Evolutionary conservation across 1,140 invertebrate genomes (phyloP).

Genomic region (Trachymyrmex cornetzi): DNA sequence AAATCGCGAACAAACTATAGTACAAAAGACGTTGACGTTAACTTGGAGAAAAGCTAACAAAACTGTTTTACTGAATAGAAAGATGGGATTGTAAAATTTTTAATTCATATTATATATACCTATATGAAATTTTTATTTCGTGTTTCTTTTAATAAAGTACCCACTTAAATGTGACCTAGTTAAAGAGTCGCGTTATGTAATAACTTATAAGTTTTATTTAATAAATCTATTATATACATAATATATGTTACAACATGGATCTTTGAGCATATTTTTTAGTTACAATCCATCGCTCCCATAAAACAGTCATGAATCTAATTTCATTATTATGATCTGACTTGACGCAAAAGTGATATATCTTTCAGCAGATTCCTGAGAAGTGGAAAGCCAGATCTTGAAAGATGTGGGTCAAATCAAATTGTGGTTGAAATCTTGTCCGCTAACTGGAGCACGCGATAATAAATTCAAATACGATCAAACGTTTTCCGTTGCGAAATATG

Average conservation of each 20-base stretch:
- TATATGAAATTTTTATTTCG: background rate
- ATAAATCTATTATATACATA: background rate
- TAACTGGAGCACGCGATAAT: constrained; percentile 27
- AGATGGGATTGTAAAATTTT: background rate
- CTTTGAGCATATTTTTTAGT: background rate
- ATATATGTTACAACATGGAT: background rate
- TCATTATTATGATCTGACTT: constrained; percentile 31
- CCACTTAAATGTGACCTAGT: background rate
- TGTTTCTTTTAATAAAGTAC: background rate
- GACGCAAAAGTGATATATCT: constrained; percentile 38
- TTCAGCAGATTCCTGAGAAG: background rate
- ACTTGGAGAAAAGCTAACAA: background rate
- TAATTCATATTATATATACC: background rate
- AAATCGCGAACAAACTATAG: constrained; percentile 36
- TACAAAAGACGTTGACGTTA: background rate
- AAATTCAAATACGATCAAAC: constrained; percentile 42
- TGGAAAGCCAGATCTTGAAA: constrained; percentile 16
- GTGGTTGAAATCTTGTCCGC: constrained; percentile 27
- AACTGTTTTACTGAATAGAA: background rate
- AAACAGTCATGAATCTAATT: constrained; percentile 21
- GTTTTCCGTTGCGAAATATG: constrained; percentile 2
- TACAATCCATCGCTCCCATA: background rate
- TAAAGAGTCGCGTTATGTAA: background rate
- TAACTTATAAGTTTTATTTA: background rate
- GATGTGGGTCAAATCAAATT: constrained; percentile 49